These are phyloP conservation scores for Alca torda DNA, from an alignment of 2,797 vertebrate genomes.

Conservation along the genomic window DNA sequence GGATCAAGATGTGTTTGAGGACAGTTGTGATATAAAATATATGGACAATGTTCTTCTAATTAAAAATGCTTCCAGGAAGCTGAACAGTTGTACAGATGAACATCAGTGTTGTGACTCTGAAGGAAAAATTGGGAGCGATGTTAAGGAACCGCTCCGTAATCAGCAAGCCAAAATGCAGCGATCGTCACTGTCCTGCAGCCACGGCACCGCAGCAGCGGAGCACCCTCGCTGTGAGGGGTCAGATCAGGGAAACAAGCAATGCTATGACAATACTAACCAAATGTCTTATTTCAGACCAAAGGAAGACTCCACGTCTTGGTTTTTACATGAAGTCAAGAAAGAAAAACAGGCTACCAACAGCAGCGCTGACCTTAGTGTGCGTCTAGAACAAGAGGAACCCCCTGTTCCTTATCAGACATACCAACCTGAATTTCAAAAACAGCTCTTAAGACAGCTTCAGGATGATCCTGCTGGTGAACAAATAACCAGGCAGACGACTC, in stretches of 20 bases:
- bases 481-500: conserved; percentile 88
- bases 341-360: background rate
- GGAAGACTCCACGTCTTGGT: conserved; percentile 13
- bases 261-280: conserved; percentile 63
- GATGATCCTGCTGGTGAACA: conserved; percentile 76
- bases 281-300: conserved; percentile 78
- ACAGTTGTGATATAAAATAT: background rate
- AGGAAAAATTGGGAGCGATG: background rate
- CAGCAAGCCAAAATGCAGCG: conserved; percentile 58
- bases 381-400: background rate
- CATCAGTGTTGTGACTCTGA: conserved; percentile 34
- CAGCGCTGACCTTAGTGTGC: background rate
- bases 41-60: background rate
- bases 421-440: conserved; percentile 36
- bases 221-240: conserved; percentile 2
- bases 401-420: background rate
- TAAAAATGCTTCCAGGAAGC: background rate
- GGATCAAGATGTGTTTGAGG: background rate
- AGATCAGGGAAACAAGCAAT: background rate
- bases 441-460: conserved; percentile 52
- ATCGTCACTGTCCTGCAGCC: background rate
- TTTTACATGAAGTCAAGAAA: background rate
- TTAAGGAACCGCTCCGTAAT: background rate
- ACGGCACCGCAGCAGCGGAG: background rate
- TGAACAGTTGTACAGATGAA: conserved; percentile 32